A percentile compares a stretch with the other conserved stretches of the same genome.
Conservation (phyloP, 2,113 vertebrate species). For the Elanus axillaris region DNA sequence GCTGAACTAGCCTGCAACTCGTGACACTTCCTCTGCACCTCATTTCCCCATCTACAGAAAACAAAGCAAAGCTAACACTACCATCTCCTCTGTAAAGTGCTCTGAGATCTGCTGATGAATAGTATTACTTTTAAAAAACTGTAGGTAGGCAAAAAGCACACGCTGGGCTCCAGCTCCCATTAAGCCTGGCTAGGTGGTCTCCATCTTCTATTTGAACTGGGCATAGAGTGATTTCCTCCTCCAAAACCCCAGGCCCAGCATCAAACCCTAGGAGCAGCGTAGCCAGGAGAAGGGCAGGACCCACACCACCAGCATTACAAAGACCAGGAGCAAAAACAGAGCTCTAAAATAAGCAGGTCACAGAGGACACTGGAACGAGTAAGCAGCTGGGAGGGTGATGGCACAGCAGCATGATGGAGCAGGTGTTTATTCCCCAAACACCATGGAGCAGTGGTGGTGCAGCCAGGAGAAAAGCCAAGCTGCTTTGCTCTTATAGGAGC, state of each 20-base stretch:
- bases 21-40: background rate
- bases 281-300: background rate
- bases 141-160: background rate
- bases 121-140: background rate
- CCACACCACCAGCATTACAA: background rate
- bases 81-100: background rate
- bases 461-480: background rate
- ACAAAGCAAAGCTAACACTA: background rate
- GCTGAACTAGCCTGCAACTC: background rate
- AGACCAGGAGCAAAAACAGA: background rate
- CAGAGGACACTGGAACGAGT: background rate
- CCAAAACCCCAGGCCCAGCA: background rate
- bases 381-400: background rate
- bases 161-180: fast-evolving
- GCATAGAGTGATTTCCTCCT: background rate
- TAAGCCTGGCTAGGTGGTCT: background rate
- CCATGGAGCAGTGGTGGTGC: background rate
- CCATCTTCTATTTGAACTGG: background rate
- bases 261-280: background rate
- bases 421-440: background rate
- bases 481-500: background rate
- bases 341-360: background rate
- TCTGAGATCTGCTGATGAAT: background rate
- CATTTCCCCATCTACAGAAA: background rate
- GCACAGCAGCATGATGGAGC: background rate